Conservation (phyloP, 2,888 invertebrate species). For the Epinotia brunnichana region DNA sequence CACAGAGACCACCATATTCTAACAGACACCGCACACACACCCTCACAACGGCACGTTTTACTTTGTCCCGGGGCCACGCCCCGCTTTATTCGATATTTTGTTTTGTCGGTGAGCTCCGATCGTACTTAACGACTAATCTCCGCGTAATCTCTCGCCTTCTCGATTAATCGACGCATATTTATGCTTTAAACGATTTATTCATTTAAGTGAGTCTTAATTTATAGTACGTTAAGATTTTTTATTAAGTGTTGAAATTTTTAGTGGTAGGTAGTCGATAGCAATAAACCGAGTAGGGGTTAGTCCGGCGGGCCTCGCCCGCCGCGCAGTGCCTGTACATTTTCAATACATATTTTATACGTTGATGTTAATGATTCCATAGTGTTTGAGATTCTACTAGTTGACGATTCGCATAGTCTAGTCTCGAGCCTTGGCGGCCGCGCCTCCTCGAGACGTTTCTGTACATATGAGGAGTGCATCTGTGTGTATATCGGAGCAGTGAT, state of each 20-base stretch:
- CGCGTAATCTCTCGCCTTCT: conserved; percentile 56
- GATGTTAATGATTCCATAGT: conserved; percentile 51
- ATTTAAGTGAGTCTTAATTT: conserved; percentile 59
- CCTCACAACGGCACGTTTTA: conserved; percentile 49
- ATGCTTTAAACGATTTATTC: conserved; percentile 49
- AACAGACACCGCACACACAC: conserved; percentile 49
- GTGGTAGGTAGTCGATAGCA: conserved; percentile 71
- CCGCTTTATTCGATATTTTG: conserved; percentile 45
- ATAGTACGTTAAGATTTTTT: conserved; percentile 63
- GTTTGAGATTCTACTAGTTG: conserved; percentile 55
- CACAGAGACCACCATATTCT: conserved; percentile 78
- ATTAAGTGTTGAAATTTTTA: conserved; percentile 75
- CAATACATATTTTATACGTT: conserved; percentile 57
- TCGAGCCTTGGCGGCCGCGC: conserved; percentile 36
- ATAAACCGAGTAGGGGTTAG: conserved; percentile 68
- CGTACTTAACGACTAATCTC: conserved; percentile 66
- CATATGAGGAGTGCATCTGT: conserved; percentile 67
- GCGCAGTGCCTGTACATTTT: conserved; percentile 49
- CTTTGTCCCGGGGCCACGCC: conserved; percentile 48
- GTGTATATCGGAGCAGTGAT: conserved; percentile 78
- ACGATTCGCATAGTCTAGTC: conserved; percentile 55
- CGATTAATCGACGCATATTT: conserved; percentile 52
- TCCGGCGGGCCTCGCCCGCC: conserved; percentile 52
- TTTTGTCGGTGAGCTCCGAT: conserved; percentile 47
- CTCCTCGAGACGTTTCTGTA: conserved; percentile 34